Evolutionary conservation across 2,888 invertebrate genomes (phyloP), one percentile per base, ranked within the genome.

Genomic region (Drosophila yooni): DNA sequence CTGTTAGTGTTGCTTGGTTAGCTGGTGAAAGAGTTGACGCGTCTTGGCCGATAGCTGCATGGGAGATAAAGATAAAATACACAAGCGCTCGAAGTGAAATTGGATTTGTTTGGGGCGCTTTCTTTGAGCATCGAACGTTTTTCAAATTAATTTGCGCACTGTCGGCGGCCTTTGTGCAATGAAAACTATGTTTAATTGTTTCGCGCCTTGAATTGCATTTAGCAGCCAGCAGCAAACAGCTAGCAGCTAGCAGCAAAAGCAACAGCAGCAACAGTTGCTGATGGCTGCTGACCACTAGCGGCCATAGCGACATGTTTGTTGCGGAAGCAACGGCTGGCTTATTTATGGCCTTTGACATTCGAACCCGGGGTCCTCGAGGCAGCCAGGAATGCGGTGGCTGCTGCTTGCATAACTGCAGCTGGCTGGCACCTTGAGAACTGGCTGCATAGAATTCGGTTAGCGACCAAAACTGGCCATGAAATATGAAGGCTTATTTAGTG

Each of bases 111-210:
- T 88, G 88, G 68, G 73, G 88, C 85, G 88, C 89, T 85, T 85
- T 85, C 85, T 85, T 85, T 88, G 88, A 75, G 67, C 48, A 51
- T 66, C 51, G 60, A 69, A 38, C 57, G 48, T 59, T 61, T 73
- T 73, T 77, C 69, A 86, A 87, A 87, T 87, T 90, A 90, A 90
- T 90, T 90, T 90, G 87, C 66, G 38, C 65, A 66, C 67, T 68
- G 82, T 82, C 88, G 88, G 79, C 88, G 59, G 72, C 90, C 80
- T 71, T 89, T 87, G 87, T 88, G 87, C 87, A 86, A 86, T 90
- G 90, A 90, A 87, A 90, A 90, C 89, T 86, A 87, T 87, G 90
- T 88, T 88, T 90, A 87, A 87, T 87, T 87, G 87, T 90, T 87
- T 87, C 78, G 83, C 87, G 87, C 87, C 87, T 90, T 86, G 73